Percentiles rank a stretch among this genome's conserved stretches.
Evolutionary conservation across 92 coral and sea anemone species (phyloP).

Genomic region (Actinernus sp.): DNA sequence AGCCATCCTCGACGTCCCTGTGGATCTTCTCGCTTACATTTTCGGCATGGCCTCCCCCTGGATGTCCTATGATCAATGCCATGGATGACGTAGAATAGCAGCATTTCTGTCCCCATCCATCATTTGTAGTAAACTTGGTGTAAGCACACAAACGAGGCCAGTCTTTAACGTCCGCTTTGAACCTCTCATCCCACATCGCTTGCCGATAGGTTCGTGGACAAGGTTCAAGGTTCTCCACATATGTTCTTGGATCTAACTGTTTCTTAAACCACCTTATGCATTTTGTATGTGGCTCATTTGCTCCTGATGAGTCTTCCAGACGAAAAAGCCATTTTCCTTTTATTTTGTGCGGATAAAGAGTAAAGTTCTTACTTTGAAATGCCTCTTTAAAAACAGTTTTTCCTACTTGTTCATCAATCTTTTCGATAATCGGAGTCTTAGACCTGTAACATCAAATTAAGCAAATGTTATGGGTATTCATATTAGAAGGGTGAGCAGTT

Average conservation of each 20-base stretch:
- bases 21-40: no score
- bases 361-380: no score
- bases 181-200: conserved; percentile 9
- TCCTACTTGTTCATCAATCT: conserved; percentile 8
- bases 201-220: conserved; percentile 13
- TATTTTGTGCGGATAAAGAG: neutral
- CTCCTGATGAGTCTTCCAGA: neutral
- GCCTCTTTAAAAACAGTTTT: neutral
- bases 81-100: conserved; percentile 5
- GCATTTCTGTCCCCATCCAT: conserved; percentile 11
- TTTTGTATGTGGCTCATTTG: neutral
- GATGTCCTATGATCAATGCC: conserved; percentile 16
- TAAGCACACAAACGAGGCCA: neutral
- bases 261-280: no score
- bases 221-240: conserved; percentile 4
- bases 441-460: no score
- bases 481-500: no score
- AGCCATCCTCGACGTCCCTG: neutral
- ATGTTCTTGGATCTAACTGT: neutral
- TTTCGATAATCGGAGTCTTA: neutral
- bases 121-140: neutral
- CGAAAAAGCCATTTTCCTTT: conserved; percentile 16
- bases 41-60: no score
- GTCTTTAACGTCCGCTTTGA: neutral
- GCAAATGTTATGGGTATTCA: no score